phyloP scores from a whole-genome alignment of 1,140 invertebrate species.

The Drosophila obscura region DNA sequence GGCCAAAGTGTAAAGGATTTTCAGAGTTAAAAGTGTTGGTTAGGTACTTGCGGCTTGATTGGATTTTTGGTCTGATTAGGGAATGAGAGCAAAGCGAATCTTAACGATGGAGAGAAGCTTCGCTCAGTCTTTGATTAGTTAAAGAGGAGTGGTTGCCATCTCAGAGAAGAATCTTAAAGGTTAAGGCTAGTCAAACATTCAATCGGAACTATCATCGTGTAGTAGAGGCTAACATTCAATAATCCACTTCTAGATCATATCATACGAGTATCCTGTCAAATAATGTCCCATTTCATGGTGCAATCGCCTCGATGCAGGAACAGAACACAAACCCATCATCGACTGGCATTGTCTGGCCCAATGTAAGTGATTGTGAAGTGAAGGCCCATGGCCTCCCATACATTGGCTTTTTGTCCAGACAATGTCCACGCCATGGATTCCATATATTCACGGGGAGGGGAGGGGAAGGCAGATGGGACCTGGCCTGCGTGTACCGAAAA shows the following conservation, averaged over 20 bases:
- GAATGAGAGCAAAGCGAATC: not conserved
- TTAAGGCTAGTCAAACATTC: not conserved
- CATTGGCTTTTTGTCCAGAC: constrained; percentile 73
- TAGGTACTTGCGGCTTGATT: constrained; percentile 35
- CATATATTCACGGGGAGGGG: too few relatives aligned
- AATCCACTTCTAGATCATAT: constrained; percentile 1
- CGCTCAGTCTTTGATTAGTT: not conserved
- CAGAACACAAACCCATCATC: constrained; percentile 39
- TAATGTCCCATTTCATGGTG: constrained; percentile 14
- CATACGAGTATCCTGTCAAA: not conserved
- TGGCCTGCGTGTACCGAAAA: constrained; percentile 70
- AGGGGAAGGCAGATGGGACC: not conserved
- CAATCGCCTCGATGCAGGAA: constrained; percentile 6
- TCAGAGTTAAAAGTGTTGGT: constrained; percentile 34
- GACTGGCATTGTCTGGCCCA: constrained; percentile 58
- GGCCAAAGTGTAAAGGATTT: constrained; percentile 26
- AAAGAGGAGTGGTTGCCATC: not conserved
- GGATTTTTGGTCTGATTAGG: constrained; percentile 18
- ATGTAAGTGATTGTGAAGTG: constrained; percentile 60
- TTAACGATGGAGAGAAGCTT: too few relatives aligned
- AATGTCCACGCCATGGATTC: constrained; percentile 65
- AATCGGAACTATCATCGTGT: too few relatives aligned
- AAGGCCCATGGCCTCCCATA: constrained; percentile 35
- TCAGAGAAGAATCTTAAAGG: not conserved
- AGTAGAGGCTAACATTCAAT: not conserved